A percentile compares a stretch with the other conserved stretches of the same genome.
phyloP scores from a whole-genome alignment of 2,113 vertebrate genomes.

The Mesembrinibis cayennensis region DNA sequence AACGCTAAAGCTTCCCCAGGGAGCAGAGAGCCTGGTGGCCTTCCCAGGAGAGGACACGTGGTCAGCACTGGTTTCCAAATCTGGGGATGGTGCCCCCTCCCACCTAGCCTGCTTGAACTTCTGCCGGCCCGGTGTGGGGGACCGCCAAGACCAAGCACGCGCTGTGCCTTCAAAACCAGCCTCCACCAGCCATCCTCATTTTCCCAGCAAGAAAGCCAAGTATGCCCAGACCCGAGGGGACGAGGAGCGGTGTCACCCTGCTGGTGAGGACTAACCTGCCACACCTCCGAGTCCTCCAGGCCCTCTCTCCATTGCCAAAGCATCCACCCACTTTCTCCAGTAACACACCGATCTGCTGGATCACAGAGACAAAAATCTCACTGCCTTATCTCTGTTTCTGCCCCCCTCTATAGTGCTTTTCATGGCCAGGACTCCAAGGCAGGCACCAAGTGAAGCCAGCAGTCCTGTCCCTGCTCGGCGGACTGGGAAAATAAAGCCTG shows the following conservation, averaged over 20 bases:
- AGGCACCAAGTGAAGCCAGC: background rate
- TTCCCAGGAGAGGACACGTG: background rate
- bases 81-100: background rate
- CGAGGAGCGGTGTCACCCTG: background rate
- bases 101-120: background rate
- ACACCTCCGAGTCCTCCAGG: background rate
- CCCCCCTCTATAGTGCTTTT: background rate
- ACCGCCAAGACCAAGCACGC: background rate
- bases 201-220: background rate
- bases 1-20: background rate
- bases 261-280: rapidly evolving
- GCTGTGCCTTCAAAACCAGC: background rate
- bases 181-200: background rate
- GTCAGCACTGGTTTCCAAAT: background rate
- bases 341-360: background rate
- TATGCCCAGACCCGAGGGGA: background rate
- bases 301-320: background rate
- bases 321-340: background rate
- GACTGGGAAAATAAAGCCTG: background rate
- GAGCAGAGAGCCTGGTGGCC: background rate
- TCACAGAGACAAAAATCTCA: background rate
- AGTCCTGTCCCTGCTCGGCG: background rate
- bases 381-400: background rate
- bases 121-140: background rate
- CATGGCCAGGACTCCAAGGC: background rate